Evolutionary conservation across 2,888 invertebrate species (phyloP), one percentile per base, ranked within the genome.

Genomic region (Drosophila ustulata): DNA sequence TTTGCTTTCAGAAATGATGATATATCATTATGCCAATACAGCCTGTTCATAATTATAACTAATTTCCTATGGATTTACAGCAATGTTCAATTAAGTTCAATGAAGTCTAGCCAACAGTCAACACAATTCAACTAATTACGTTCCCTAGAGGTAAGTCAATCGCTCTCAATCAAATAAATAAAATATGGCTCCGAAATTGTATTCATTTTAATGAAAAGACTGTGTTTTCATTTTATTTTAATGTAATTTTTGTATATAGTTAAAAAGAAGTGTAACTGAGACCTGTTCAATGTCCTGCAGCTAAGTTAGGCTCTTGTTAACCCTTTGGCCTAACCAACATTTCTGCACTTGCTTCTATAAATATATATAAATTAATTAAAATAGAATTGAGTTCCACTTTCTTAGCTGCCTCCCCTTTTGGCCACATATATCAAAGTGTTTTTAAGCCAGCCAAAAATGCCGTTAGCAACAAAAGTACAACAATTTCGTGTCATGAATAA

Each of bases 381-480:
- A 65, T 46, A 51, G 30, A 58, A 46, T 58, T 65, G 50, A 45
- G 49, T 63, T 64, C 43, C 18, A 50, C 49, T 57, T 57, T 64
- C 47, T 43, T 30, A 55, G 55, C 50, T 41, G 8, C 34, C 13
- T 28, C 3, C 37, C 30, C 18, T 9, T 39, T 25, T 37, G 11
- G 13, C 45, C 51, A 32, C 61, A 50, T 47, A 41, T 53, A 66
- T 46, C 58, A 61, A 56, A 66, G 39, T 50, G 66, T 46, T 66
- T 66, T 62, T 56, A 51, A 66, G 62, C 45, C 56, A 62, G 50
- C 43, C 34, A 28, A 25, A 66, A 62, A 56, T 62, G 45, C 55
- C 56, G 66, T 66, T 63, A 43, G 63, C 56, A 67, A 57, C 56
- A 67, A 67, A 67, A 67, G 57, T 67, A 67, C 67, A 67, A 67